Evolutionary conservation across 2,797 vertebrate species (phyloP).

Genomic region (Pantherophis vulpinus): DNA sequence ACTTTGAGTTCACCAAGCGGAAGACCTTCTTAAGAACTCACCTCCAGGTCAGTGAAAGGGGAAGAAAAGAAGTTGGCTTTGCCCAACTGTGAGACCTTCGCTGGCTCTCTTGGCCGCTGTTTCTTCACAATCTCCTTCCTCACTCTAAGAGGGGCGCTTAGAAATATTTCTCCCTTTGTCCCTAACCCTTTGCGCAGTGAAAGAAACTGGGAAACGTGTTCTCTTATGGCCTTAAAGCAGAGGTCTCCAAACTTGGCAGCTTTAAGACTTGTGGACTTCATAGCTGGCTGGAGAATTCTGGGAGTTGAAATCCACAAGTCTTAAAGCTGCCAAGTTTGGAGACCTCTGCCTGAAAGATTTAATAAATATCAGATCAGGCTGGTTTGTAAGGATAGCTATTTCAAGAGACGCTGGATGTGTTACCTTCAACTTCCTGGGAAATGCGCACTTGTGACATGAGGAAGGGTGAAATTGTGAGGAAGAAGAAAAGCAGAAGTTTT

Average conservation of each 20-base stretch:
- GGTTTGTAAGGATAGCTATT: not conserved
- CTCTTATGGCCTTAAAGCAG: not conserved
- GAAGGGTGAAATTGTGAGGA: not conserved
- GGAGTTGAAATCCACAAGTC: too few relatives aligned
- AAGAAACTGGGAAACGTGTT: not conserved
- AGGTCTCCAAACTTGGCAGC: too few relatives aligned
- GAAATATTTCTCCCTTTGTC: not conserved
- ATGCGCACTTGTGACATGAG: not conserved
- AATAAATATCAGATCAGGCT: not conserved
- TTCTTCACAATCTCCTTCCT: not conserved
- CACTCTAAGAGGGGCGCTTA: not conserved
- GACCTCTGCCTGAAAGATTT: not conserved
- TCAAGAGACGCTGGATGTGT: not conserved
- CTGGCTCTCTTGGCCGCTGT: not conserved
- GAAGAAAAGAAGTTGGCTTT: not conserved
- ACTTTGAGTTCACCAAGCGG: slow-evolving; percentile 95
- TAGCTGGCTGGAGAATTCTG: too few relatives aligned
- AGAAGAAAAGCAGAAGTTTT: not conserved
- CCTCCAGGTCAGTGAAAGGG: slow-evolving; percentile 81
- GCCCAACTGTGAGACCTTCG: not conserved
- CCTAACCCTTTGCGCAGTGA: not conserved
- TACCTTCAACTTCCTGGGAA: not conserved
- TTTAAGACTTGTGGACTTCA: too few relatives aligned
- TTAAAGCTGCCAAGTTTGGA: too few relatives aligned
- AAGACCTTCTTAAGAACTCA: slow-evolving; percentile 92